A percentile compares a stretch with the other conserved stretches of the same genome.
Evolutionary conservation across 2,113 vertebrate genomes (phyloP).

Genomic region (Pithys albifrons): DNA sequence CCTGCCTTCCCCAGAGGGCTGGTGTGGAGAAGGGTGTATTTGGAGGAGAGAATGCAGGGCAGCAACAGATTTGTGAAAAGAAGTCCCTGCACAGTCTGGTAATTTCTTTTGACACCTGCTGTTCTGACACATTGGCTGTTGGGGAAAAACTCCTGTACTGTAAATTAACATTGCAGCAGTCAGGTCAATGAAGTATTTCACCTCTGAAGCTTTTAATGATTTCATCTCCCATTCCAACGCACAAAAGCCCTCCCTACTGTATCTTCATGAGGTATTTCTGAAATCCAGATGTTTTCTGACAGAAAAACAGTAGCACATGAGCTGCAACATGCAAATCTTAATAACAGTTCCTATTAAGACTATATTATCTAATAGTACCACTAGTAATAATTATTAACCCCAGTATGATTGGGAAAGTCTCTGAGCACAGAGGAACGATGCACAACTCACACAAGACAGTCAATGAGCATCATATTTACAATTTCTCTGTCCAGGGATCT

Average conservation of each 20-base stretch:
- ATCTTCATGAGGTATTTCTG: not conserved
- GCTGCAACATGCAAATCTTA: not conserved
- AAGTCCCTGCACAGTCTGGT: not conserved
- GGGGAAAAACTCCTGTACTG: not conserved
- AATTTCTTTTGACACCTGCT: not conserved
- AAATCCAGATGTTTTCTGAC: not conserved
- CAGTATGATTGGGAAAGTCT: not conserved
- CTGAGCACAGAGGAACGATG: not conserved
- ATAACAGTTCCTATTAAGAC: not conserved
- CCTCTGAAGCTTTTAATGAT: not conserved
- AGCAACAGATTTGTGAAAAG: not conserved
- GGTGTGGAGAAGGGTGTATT: fast-evolving
- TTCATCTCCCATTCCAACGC: not conserved
- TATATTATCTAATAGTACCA: not conserved
- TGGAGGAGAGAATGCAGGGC: not conserved
- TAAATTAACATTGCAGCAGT: not conserved
- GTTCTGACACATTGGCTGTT: not conserved
- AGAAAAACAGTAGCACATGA: not conserved
- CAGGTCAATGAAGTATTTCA: not conserved
- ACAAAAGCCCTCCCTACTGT: not conserved
- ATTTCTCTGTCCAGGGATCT: not conserved
- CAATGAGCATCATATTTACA: not conserved
- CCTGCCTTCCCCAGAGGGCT: not conserved
- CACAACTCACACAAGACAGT: not conserved
- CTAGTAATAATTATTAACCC: not conserved